phyloP scores from a whole-genome alignment of 2,113 vertebrate species.

The Colossoma macropomum region DNA sequence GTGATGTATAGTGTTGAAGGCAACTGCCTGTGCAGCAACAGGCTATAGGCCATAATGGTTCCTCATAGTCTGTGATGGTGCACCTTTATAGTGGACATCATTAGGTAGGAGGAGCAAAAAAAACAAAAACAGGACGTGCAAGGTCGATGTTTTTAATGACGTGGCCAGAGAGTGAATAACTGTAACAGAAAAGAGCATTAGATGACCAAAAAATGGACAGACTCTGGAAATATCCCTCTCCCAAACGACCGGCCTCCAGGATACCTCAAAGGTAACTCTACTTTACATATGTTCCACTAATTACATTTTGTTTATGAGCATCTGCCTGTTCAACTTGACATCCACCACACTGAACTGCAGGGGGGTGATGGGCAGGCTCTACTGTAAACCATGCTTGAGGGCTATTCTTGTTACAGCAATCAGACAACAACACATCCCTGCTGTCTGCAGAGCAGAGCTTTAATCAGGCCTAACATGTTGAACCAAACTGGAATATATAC shows the following conservation, averaged over 20 bases:
- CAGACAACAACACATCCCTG: conserved; percentile 29
- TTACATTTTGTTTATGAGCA: conserved; percentile 32
- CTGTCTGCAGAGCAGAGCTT: conserved; percentile 19
- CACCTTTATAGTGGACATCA: no score
- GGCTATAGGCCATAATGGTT: no score
- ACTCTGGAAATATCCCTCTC: not conserved
- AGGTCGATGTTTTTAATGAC: not conserved
- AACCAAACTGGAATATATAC: no score
- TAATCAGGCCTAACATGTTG: not conserved
- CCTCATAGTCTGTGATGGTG: no score
- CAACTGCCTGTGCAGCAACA: no score
- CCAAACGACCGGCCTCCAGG: conserved; percentile 26
- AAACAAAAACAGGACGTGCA: no score
- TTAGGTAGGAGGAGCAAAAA: no score
- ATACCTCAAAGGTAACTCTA: conserved; percentile 20
- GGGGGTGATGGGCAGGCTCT: not conserved
- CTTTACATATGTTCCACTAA: conserved; percentile 35
- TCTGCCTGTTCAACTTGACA: conserved; percentile 34
- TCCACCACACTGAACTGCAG: not conserved
- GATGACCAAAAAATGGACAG: not conserved
- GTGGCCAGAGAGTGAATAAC: not conserved
- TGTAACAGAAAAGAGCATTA: not conserved
- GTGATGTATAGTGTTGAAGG: no score
- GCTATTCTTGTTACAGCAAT: not conserved
- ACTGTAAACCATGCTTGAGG: not conserved